These are phyloP conservation scores for Cephus cinctus DNA, from an alignment of 1,140 invertebrate species.

Conservation along the genomic window DNA sequence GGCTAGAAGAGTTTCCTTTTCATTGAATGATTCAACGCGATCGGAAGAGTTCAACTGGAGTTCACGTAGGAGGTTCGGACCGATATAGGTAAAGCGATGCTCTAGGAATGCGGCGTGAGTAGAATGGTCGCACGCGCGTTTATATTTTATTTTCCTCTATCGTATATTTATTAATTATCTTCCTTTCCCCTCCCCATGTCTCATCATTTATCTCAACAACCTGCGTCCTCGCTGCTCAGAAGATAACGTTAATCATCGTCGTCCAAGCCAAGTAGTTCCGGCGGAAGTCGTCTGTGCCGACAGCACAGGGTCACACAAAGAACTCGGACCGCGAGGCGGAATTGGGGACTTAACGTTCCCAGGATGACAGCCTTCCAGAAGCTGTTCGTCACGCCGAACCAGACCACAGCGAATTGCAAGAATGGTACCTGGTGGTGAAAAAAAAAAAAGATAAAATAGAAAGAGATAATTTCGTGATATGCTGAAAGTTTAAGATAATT, in stretches of 20 bases:
- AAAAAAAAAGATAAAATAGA: neutral
- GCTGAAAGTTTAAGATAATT: too few relatives aligned
- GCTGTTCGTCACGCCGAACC: slow-evolving; percentile 91
- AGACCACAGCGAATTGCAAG: slow-evolving; percentile 88
- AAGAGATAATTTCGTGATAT: too few relatives aligned
- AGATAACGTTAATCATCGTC: slow-evolving; percentile 76
- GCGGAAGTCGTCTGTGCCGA: slow-evolving; percentile 73
- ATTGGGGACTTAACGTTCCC: slow-evolving; percentile 83
- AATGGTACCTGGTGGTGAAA: slow-evolving; percentile 68
- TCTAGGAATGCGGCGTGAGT: slow-evolving; percentile 40
- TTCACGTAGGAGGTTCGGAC: too few relatives aligned
- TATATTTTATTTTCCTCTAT: slow-evolving; percentile 14
- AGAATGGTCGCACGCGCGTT: slow-evolving; percentile 13
- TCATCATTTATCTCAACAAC: too few relatives aligned
- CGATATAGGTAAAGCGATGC: slow-evolving; percentile 40
- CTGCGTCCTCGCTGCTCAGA: too few relatives aligned
- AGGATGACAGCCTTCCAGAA: slow-evolving; percentile 94
- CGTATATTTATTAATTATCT: slow-evolving; percentile 20
- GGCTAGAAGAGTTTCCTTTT: too few relatives aligned
- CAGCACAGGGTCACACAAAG: slow-evolving; percentile 90
- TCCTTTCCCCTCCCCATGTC: too few relatives aligned
- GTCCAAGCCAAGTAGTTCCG: slow-evolving; percentile 79
- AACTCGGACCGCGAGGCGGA: slow-evolving; percentile 80
- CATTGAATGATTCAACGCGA: too few relatives aligned
- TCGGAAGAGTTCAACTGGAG: too few relatives aligned